Evolutionary conservation across 2,113 vertebrate species (phyloP), one percentile per base, ranked within the genome.

Genomic region (Ceratotherium simum): DNA sequence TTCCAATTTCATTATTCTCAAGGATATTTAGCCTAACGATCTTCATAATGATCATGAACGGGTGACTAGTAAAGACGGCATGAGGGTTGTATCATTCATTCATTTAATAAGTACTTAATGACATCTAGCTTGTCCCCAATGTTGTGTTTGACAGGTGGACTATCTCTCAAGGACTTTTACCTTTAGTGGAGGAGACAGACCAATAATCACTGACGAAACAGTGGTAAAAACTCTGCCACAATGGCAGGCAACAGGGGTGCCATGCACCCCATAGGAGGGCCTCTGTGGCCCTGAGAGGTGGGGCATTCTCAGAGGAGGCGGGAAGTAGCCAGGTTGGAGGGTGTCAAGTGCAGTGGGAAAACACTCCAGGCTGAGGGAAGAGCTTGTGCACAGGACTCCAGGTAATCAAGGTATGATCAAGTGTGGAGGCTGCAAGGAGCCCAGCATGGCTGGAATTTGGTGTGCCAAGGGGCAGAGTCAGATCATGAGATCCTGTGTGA

Each of bases 381-480:
- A 29, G 60, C 20, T 10, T 2, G 6, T 1, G 5, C 14, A 1
- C 31, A n/a, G 62, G 79, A 23, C 75, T 75, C 3, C 31, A 29
- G 92, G 51, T 14, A 20, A 3, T 11, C 11, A 27, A n/a, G 31
- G 11, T n/a, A 5, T 2, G n/a, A 33, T 18, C 33, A 39, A 18
- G 1, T 7, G 18, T 46, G 33, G 84, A 36, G 31, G 48, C 23
- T 8, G 18, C 0, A 0, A 7, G 16, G 1, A 12, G 16, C 31
- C 54, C n/a, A 23, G 51, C 36, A 0, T 3, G 54, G 51, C 90
- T 67, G 10, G 29, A 18, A 75, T 4, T 3, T 16, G 80, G 14
- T 1, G 18, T 25, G 46, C 17, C 2, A 12, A 51, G 46, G 12
- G 39, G 56, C n/a, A 7, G 23, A 3, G 23, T n/a, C 33, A 31